Percentiles rank a stretch among this genome's conserved stretches.
phyloP scores from a whole-genome alignment of 2,113 vertebrate genomes.

The Nematolebias whitei region DNA sequence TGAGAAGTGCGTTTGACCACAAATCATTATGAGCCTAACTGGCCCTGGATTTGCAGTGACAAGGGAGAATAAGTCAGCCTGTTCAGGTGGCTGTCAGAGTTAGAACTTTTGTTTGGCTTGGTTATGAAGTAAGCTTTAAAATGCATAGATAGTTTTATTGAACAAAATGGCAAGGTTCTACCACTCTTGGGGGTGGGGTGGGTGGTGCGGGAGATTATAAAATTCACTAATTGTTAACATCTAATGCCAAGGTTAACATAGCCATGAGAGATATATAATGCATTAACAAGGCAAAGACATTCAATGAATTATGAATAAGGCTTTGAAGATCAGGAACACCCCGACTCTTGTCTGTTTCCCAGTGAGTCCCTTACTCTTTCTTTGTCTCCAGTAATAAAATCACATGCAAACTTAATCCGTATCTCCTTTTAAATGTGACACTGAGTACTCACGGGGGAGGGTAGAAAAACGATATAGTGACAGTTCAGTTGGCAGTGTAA shows the following conservation, averaged over 20 bases:
- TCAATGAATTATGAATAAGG: constrained; percentile 58
- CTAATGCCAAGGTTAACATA: constrained; percentile 47
- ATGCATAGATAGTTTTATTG: too few species aligned
- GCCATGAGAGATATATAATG: constrained; percentile 44
- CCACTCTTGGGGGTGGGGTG: too few species aligned
- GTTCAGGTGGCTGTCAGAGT: constrained; percentile 13
- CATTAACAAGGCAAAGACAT: constrained; percentile 20
- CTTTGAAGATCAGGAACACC: constrained; percentile 47
- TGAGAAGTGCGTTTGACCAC: constrained; percentile 65
- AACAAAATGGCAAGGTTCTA: not conserved
- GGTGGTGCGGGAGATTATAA: not conserved
- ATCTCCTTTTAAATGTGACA: constrained; percentile 6
- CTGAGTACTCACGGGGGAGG: not conserved
- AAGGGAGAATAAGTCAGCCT: constrained; percentile 18
- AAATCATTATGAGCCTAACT: constrained; percentile 72
- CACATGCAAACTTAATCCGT: constrained; percentile 12
- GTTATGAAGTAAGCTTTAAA: too few species aligned
- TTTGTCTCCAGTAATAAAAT: constrained; percentile 15
- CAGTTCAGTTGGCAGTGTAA: not conserved
- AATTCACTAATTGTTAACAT: constrained; percentile 25
- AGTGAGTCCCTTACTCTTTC: constrained; percentile 1
- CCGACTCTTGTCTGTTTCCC: constrained; percentile 19
- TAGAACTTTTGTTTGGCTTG: not conserved
- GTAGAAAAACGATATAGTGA: constrained; percentile 7
- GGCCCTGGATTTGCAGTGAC: constrained; percentile 50